These are phyloP conservation scores for Patella depressa DNA, from an alignment of 2,888 invertebrate species.

Conservation along the genomic window DNA sequence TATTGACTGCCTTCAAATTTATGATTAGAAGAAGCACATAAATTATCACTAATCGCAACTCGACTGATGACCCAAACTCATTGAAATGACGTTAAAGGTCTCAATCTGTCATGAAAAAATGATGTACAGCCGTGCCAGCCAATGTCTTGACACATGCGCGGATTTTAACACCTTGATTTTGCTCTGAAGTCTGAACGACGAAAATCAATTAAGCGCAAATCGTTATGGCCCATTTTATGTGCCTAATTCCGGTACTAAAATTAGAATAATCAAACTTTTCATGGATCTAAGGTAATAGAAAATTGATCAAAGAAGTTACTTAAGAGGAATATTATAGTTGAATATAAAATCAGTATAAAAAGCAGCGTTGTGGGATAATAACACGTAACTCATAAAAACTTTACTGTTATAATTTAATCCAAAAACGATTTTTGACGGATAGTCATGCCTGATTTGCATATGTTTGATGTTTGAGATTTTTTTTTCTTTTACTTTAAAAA, in stretches of 20 bases:
- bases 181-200: not conserved
- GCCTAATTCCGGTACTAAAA: not conserved
- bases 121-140: slow-evolving; percentile 1
- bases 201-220: not conserved
- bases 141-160: not conserved
- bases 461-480: too few relatives aligned
- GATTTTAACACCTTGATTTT: slow-evolving; percentile 7
- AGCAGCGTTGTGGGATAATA: too few relatives aligned
- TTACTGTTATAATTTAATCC: too few relatives aligned
- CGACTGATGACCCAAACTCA: not conserved
- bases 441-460: too few relatives aligned
- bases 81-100: not conserved
- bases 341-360: too few relatives aligned
- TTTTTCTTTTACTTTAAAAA: too few relatives aligned
- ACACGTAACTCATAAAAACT: too few relatives aligned
- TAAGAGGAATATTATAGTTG: too few relatives aligned
- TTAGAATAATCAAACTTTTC: not conserved
- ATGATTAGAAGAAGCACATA: slow-evolving; percentile 11
- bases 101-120: not conserved
- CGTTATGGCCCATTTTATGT: not conserved
- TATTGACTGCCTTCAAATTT: slow-evolving; percentile 18
- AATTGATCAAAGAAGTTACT: not conserved
- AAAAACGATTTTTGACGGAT: too few relatives aligned
- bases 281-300: slow-evolving; percentile 1
- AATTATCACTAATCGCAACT: slow-evolving; percentile 20